Base-by-base conservation (phyloP, 2,888 invertebrate genomes). In the Galerucella pusilla region DNA sequence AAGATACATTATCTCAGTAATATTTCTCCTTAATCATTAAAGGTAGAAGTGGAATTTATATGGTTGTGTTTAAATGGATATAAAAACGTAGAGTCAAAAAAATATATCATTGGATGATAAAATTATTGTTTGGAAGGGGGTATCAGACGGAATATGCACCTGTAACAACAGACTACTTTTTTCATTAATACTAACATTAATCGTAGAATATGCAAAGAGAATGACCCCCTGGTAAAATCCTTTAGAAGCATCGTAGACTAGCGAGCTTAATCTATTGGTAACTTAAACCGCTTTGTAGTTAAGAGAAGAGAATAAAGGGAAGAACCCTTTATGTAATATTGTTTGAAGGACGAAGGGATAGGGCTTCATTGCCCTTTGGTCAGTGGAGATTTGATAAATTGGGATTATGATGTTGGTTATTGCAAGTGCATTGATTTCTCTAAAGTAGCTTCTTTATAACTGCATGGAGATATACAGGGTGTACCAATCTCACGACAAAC, bases 331-430 rank as follows among this genome's bases (percentile, higher is more conserved):
- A 66, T 75, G 61, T 54, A 25, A 59, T 54, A 74, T 74, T 71
- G 74, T 74, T 71, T 71, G 63, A 60, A 66, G 67, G 16, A 74
- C 59, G 74, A 59, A 65, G 74, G 72, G 72, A 68, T 66, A 52
- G 46, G 65, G 54, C 69, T 75, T 68, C 52, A 68, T 75, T 66
- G 73, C 75, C 75, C 65, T 66, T 69, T 64, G 70, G 73, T 73
- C 76, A 73, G 71, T 64, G 42, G 73, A 73, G 61, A 64, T 67
- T 73, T 76, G 76, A 73, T 69, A 66, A 70, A 73, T 70, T 73
- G 64, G 70, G 71, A 73, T 68, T 73, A 71, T 76, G 70, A 63
- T 73, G 73, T 63, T 42, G 63, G 42, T 14, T 63, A 63, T 63
- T 63, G 35, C 14, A 63, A 63, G 63, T 63, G n/a, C 42, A 63